A percentile compares a stretch with the other conserved stretches of the same genome.
Evolutionary conservation across 2,888 invertebrate genomes (phyloP).

Genomic region (Macrophya annulata): DNA sequence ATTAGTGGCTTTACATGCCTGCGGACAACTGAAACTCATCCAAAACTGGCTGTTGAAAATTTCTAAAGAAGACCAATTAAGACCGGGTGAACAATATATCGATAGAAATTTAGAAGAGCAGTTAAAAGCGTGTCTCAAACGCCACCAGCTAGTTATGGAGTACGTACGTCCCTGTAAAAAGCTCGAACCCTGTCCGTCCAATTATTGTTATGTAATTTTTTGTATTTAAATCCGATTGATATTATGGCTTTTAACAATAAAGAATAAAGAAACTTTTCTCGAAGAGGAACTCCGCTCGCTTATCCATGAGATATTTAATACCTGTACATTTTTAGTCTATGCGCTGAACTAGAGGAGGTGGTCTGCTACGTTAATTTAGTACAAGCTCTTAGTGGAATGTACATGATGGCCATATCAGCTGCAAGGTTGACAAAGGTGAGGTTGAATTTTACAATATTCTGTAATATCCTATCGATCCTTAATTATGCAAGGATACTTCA

Average conservation of each 20-base stretch:
- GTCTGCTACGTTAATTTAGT: conserved; percentile 30
- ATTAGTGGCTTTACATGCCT: conserved; percentile 12
- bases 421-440: conserved; percentile 23
- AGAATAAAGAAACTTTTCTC: not conserved
- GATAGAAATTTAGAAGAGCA: not conserved
- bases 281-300: not conserved
- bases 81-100: not conserved
- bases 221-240: not conserved
- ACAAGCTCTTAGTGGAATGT: conserved; percentile 15
- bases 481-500: not conserved
- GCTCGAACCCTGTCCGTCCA: not conserved
- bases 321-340: conserved; percentile 12
- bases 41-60: conserved; percentile 25
- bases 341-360: conserved; percentile 26
- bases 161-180: not conserved
- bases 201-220: not conserved
- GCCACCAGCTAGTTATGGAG: conserved; percentile 32
- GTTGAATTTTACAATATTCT: not conserved
- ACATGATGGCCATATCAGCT: conserved; percentile 28
- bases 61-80: not conserved
- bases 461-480: not conserved
- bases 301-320: not conserved
- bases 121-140: not conserved
- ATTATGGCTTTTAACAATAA: not conserved
- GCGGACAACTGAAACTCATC: conserved; percentile 31